Percentiles rank a stretch among this genome's conserved stretches.
phyloP scores from a whole-genome alignment of 2,797 vertebrate species.

The Cirrhinus molitorella region DNA sequence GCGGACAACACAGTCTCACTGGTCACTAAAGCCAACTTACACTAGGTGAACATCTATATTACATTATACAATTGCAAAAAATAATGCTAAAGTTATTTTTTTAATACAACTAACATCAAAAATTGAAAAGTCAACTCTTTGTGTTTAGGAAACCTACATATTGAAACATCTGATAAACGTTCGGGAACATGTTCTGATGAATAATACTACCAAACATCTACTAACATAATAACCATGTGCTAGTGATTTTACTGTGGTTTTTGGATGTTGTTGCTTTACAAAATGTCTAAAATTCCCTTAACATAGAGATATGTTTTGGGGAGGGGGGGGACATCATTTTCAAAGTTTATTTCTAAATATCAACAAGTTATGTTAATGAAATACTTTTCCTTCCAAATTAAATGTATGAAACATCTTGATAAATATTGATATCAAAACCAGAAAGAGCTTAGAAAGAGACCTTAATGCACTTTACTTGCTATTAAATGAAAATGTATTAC shows the following conservation, averaged over 20 bases:
- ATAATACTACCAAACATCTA: neutral
- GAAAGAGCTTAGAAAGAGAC: too few relatives aligned
- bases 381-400: neutral
- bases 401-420: neutral
- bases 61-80: neutral
- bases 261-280: neutral
- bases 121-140: neutral
- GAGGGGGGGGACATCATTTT: too few relatives aligned
- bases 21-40: neutral
- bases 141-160: neutral
- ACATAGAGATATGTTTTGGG: neutral
- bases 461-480: neutral
- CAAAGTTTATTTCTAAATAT: neutral
- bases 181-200: neutral
- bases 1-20: neutral
- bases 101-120: neutral
- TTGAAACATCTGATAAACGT: neutral
- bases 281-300: neutral
- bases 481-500: neutral
- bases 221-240: neutral
- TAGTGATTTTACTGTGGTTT: conserved; percentile 1
- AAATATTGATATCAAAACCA: neutral
- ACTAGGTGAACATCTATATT: neutral
- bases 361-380: neutral
- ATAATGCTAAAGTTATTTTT: neutral